These are phyloP conservation scores for Corvus hawaiiensis DNA, from an alignment of 2,113 vertebrate species.

Conservation along the genomic window DNA sequence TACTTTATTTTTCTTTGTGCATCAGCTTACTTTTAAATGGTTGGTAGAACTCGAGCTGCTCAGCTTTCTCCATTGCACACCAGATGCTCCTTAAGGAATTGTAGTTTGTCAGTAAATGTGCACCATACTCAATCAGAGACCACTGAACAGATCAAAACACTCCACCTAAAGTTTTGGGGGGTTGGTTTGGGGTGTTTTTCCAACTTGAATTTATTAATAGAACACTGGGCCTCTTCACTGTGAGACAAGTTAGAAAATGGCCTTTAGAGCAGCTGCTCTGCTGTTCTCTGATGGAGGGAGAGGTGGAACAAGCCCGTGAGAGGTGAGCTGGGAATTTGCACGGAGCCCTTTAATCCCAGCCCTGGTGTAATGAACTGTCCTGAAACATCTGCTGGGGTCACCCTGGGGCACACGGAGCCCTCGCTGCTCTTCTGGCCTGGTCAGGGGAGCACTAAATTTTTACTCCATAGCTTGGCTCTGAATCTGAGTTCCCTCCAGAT, in stretches of 20 bases:
- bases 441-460: background rate
- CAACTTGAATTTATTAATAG: conserved; percentile 40
- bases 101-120: conserved; percentile 40
- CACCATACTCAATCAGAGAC: conserved; percentile 36
- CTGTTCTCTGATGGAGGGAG: background rate
- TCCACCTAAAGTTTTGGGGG: conserved; percentile 25
- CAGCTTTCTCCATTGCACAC: conserved; percentile 6
- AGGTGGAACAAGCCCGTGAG: background rate
- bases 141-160: conserved; percentile 22
- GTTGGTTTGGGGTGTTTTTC: background rate
- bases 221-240: conserved; percentile 16
- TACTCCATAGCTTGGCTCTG: background rate
- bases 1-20: background rate
- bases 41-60: conserved; percentile 43
- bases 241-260: background rate
- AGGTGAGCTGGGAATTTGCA: background rate
- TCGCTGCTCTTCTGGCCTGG: background rate
- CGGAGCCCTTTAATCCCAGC: background rate
- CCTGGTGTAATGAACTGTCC: background rate
- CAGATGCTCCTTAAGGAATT: conserved; percentile 32
- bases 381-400: background rate
- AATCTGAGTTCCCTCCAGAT: background rate
- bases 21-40: background rate
- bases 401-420: background rate
- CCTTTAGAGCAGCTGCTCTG: background rate